Evolutionary conservation across 1,140 invertebrate species (phyloP).

Genomic region (Ostrea edulis): DNA sequence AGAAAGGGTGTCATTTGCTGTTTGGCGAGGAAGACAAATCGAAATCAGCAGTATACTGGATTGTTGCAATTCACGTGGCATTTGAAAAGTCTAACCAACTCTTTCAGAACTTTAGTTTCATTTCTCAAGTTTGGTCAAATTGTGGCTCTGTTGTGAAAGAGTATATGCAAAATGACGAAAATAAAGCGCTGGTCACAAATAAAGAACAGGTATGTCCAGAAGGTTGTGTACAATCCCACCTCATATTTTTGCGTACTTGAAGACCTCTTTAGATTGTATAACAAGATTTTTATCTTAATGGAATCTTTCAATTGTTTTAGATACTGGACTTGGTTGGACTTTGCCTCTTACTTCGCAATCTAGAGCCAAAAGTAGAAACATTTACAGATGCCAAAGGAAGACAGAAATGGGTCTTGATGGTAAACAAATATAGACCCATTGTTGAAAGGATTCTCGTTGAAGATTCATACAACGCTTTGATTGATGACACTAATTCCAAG

Average conservation of each 20-base stretch:
- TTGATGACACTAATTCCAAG: background rate
- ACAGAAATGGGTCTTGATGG: slow-evolving; percentile 52
- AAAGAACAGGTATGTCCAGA: slow-evolving; percentile 43
- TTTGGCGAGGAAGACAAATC: background rate
- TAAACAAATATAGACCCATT: slow-evolving; percentile 53
- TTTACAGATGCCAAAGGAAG: slow-evolving; percentile 44
- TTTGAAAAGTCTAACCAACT: background rate
- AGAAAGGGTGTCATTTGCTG: background rate
- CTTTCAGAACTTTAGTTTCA: background rate
- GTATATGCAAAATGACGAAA: slow-evolving; percentile 41
- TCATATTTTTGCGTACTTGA: background rate
- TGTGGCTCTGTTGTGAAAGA: slow-evolving; percentile 40
- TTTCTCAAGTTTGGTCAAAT: slow-evolving; percentile 49
- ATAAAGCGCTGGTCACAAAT: slow-evolving; percentile 40
- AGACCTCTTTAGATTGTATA: background rate
- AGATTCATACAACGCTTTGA: background rate
- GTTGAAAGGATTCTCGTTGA: slow-evolving; percentile 57
- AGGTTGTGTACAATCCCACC: background rate
- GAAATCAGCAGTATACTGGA: background rate
- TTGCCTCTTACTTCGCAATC: slow-evolving; percentile 48
- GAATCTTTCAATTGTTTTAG: slow-evolving; percentile 40
- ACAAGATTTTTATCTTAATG: background rate
- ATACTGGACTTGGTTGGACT: slow-evolving; percentile 59
- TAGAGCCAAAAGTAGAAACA: slow-evolving; percentile 51
- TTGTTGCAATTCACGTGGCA: background rate